Evolutionary conservation across 1,140 invertebrate genomes (phyloP), one percentile per base, ranked within the genome.

Genomic region (Chrysomallon squamiferum): DNA sequence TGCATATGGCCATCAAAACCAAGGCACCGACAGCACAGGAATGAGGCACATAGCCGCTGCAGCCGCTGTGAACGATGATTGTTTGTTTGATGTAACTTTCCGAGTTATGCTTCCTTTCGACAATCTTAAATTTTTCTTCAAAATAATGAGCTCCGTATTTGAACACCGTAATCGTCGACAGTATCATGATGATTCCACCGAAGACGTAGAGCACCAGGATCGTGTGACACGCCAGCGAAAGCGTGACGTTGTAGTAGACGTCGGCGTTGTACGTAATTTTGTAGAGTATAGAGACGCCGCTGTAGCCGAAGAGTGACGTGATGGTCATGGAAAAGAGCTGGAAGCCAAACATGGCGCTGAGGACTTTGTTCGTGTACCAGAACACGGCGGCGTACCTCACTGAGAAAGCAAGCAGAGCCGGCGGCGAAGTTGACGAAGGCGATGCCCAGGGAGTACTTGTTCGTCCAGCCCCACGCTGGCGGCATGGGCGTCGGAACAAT

Each of bases 301-400:
- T 74, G 64, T 74, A 77, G 9, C 69, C 68, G 59, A 80, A 73
- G 1, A 75, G 22, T 9, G 71, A 69, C 7, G 74, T 73, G 7
- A 76, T 27, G 13, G 68, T 56, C 62, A 77, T 52, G 30, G 72
- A 62, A 27, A 81, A 62, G 11, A 81, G 68, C 62, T 77, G 76
- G n/a, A 70, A 47, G 0, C 75, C 74, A 59, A 81, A 81, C 7
- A 81, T 62, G 6, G 62, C 43, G 25, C 73, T 79, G 33, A 79
- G 65, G 2, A 68, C 47, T 47, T 76, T 78, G 64, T 78, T 77
- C 13, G 79, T 81, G 69, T 72, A 78, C 79, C 79, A 81, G 68
- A 80, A 81, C 30, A 80, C 76, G 22, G 78, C 65, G 6, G 79
- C 62, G 65, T 80, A 81, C 13, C 78, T 58, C 4, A 80, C 60